Percentiles rank a stretch among this genome's conserved stretches.
Conservation (phyloP, 2,797 vertebrate species). For the Scomberomorus guttatus region DNA sequence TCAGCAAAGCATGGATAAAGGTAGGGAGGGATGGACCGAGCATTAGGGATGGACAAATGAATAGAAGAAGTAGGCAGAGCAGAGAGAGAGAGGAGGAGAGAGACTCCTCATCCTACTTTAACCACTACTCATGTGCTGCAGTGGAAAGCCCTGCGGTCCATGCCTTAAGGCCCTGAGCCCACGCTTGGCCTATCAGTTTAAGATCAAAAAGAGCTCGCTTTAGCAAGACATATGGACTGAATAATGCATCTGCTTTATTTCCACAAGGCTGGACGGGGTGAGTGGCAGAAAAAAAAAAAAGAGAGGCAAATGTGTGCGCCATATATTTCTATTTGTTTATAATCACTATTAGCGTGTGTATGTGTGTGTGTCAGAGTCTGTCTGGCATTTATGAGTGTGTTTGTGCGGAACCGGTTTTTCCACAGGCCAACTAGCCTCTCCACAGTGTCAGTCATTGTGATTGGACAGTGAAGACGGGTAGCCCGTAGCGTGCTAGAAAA, state of each 20-base stretch:
- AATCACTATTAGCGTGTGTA: constrained; percentile 19
- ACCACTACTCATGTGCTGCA: constrained; percentile 69
- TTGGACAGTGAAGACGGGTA: constrained; percentile 63
- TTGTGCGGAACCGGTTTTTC: constrained; percentile 44
- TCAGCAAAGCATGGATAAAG: constrained; percentile 77
- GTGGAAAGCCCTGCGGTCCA: constrained; percentile 78
- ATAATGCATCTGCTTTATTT: constrained; percentile 84
- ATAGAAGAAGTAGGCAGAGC: constrained; percentile 48
- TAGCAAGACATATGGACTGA: constrained; percentile 85
- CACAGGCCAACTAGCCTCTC: constrained; percentile 49
- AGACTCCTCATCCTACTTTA: constrained; percentile 64
- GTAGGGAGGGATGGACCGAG: constrained; percentile 66
- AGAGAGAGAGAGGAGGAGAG: constrained; percentile 28
- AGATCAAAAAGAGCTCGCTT: constrained; percentile 84
- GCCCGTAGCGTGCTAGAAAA: constrained; percentile 70
- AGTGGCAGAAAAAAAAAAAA: constrained; percentile 53
- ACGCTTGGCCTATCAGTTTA: constrained; percentile 84
- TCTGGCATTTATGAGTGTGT: constrained; percentile 23
- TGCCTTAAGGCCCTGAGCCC: constrained; percentile 81
- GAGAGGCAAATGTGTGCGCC: constrained; percentile 43
- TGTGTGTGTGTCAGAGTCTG: background rate
- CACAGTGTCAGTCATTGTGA: constrained; percentile 68
- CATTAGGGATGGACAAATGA: constrained; percentile 72
- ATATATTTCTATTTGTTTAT: constrained; percentile 53
- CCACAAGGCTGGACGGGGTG: constrained; percentile 72